Base-by-base conservation (phyloP, 2,797 vertebrate species). In the Bradypodion ventrale region DNA sequence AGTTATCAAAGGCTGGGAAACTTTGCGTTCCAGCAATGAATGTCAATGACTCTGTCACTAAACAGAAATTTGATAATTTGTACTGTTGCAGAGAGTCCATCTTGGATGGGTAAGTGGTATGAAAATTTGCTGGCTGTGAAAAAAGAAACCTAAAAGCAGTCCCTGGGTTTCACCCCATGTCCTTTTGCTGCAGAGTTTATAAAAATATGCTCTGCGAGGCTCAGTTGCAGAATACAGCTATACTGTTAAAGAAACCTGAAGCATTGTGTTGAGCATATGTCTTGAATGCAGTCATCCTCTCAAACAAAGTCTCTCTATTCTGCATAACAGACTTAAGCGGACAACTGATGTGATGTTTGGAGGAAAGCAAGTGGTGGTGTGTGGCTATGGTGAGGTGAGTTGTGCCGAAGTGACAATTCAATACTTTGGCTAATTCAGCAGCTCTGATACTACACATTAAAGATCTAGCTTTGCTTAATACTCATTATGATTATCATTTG, bases 341-440 rank as follows among this genome's bases (percentile, higher is more conserved):
- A 99, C 98, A 92, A 99, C 98, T 23, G 98, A 99, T 92, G 98
- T 99, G 88, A 99, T 99, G 98, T 99, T 99, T 94, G 98, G 98
- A 95, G 98, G 98, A 87, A 99, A 99, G 92, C 98, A 99, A 93
- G 97, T 99, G 86, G 97, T 99, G 85, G 98, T 99, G 90, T 99
- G 98, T 94, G 98, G 98, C 87, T 99, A 99, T 90, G 98, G 98
- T 94, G 98, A 99, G 97, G 98, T 99, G 94, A 98, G 93, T 96
- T 87, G n/a, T n/a, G 68, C 9, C 35, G 29, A n/a, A 0, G 0
- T 2, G 25, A 86, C 83, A 2, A 0, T 27, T 59, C 32, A 35
- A 2, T 0, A 3, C 32, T 56, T 75, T 86, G 79, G 86, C 82
- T 88, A 78, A 82, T 93, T 85, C 70, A 66, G 49, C 82, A 68